A percentile compares a stretch with the other conserved stretches of the same genome.
These are phyloP conservation scores for Osmerus mordax DNA, from an alignment of 2,113 vertebrate genomes.

Conservation along the genomic window DNA sequence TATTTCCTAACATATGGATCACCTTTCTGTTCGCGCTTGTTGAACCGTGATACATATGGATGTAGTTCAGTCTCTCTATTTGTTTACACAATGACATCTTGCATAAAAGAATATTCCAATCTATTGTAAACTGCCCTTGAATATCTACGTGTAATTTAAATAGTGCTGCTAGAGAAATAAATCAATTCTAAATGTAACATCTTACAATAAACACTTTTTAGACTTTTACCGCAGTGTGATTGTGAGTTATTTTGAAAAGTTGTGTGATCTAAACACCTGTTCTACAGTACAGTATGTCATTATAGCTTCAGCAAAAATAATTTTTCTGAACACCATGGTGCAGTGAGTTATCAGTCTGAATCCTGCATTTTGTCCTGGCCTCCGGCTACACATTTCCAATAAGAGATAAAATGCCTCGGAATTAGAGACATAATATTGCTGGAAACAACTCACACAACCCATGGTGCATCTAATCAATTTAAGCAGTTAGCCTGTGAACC, in stretches of 20 bases:
- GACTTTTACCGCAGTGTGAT: slow-evolving; percentile 61
- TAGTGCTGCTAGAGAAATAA: slow-evolving; percentile 74
- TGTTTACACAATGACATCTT: slow-evolving; percentile 66
- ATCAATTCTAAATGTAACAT: slow-evolving; percentile 67
- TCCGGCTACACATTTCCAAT: too few relatives aligned
- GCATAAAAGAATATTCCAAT: slow-evolving; percentile 51
- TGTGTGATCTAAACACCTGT: neutral
- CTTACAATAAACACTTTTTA: slow-evolving; percentile 74
- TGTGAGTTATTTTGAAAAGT: slow-evolving; percentile 30
- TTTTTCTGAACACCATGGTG: too few relatives aligned
- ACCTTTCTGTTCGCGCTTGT: slow-evolving; percentile 37
- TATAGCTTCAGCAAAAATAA: too few relatives aligned
- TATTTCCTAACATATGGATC: slow-evolving; percentile 28
- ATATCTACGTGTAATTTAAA: slow-evolving; percentile 68
- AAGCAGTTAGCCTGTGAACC: too few relatives aligned
- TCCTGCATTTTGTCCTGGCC: too few relatives aligned
- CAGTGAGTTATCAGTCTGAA: too few relatives aligned
- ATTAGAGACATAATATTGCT: too few relatives aligned
- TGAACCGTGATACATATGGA: slow-evolving; percentile 53
- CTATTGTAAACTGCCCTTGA: slow-evolving; percentile 67
- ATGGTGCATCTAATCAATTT: too few relatives aligned
- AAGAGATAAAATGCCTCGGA: too few relatives aligned
- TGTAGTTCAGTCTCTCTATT: slow-evolving; percentile 57
- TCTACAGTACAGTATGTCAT: too few relatives aligned
- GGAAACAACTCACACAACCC: too few relatives aligned